Evolutionary conservation across 2,113 vertebrate genomes (phyloP).

Genomic region (Panthera leo): DNA sequence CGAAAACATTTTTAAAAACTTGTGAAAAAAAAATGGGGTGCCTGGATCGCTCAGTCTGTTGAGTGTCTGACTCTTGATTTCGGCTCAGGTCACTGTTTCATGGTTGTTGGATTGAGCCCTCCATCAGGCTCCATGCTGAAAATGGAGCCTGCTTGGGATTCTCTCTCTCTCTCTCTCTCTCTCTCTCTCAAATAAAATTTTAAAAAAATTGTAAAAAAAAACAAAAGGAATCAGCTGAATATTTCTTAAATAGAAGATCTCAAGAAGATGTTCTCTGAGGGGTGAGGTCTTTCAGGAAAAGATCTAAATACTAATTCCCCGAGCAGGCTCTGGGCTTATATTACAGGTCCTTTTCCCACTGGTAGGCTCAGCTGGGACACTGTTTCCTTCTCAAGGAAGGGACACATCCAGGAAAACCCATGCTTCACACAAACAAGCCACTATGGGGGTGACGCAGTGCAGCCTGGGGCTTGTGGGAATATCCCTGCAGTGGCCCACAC

Average conservation of each 20-base stretch:
- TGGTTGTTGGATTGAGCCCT: no score
- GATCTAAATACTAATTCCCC: background rate
- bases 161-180: no score
- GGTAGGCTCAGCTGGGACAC: background rate
- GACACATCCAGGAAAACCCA: background rate
- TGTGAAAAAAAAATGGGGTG: no score
- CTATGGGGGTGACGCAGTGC: background rate
- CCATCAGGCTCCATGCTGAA: no score
- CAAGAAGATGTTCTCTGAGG: background rate
- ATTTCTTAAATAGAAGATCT: background rate
- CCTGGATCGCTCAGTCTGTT: no score
- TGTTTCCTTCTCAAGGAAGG: background rate
- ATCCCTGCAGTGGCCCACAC: background rate
- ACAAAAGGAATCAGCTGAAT: background rate
- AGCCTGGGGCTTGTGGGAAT: background rate
- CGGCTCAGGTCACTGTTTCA: accelerated
- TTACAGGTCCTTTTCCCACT: background rate
- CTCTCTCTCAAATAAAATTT: no score
- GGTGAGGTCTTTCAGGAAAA: background rate
- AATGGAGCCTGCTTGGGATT: no score
- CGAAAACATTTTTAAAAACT: no score
- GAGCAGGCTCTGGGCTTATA: background rate
- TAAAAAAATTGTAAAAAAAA: background rate
- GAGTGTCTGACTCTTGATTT: no score
- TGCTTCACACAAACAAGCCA: background rate